Conservation (phyloP, 2,888 invertebrate species). For the Epirrhoe tristata region DNA sequence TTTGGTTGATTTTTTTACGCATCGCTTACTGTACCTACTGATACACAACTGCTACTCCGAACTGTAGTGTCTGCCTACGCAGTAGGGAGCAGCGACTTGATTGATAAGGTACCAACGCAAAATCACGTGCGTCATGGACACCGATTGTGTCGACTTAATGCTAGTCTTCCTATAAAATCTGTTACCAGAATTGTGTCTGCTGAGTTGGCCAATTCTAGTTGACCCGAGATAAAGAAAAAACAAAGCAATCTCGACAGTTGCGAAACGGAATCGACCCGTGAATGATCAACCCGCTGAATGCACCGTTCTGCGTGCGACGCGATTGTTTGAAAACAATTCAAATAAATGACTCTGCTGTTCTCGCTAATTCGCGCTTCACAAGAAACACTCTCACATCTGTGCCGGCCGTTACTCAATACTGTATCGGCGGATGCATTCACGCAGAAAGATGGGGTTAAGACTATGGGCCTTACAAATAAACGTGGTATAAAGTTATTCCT, state of each 20-base stretch:
- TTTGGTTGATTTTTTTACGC: neutral
- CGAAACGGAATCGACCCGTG: conserved; percentile 3
- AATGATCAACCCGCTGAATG: conserved; percentile 6
- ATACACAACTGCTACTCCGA: too few relatives aligned
- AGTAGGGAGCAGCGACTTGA: too few relatives aligned
- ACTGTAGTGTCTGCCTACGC: too few relatives aligned
- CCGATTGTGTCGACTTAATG: too few relatives aligned
- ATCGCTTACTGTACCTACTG: too few relatives aligned
- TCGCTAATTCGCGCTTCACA: conserved; percentile 17
- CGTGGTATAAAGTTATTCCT: too few relatives aligned
- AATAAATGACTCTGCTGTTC: conserved; percentile 30
- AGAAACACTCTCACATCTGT: conserved; percentile 26
- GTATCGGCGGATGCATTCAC: conserved; percentile 16
- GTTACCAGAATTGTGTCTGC: too few relatives aligned
- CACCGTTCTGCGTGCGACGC: conserved; percentile 28
- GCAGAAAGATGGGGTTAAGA: neutral
- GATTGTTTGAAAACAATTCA: conserved; percentile 34
- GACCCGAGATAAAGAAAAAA: neutral
- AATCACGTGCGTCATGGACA: too few relatives aligned
- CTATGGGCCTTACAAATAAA: too few relatives aligned
- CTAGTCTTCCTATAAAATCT: too few relatives aligned
- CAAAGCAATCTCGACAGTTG: neutral
- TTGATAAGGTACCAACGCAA: too few relatives aligned
- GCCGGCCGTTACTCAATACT: conserved; percentile 29
- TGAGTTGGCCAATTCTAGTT: neutral